Base-by-base conservation (phyloP, 35 echinoderm and acorn worm genomes). In the Lytechinus pictus region DNA sequence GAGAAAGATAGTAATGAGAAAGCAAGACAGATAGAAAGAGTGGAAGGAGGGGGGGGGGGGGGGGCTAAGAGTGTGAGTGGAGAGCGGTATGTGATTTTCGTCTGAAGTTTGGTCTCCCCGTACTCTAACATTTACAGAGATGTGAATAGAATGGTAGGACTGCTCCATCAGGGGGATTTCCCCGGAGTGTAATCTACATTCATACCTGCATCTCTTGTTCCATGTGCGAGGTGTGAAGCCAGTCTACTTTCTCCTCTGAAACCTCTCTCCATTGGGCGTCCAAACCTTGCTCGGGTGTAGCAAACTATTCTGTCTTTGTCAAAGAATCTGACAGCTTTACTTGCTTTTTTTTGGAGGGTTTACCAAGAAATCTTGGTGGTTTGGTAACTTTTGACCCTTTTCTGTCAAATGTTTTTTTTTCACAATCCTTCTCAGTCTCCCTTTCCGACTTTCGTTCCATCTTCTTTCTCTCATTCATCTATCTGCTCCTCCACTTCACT, bases 151-250 rank as follows among this genome's bases (percentile, higher is more conserved):
- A 90, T 90, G 16, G 13, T 9, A 21, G 52, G 16, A 52, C 52
- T 33, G 5, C 28, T 54, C 88, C 88, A 90, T 90, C 88, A 90
- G 28, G 33, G 28, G 88, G 88, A 90, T 90, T 90, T 90, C 88
- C 88, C 88, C 4, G 11, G 88, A 90, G 88, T 90, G 88, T 90
- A 33, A 54, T 90, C 52, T 44, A 54, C 88, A 90, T 90, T 90
- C 52, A 79, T 79, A 79, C 66, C 19, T 1, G 14, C 66, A 8
- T 79, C 66, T 79, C 66, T 24, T 14, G 66, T 79, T 79, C 12
- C 66, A 7, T 7, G 66, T 79, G 19, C 4, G 66, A 79, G 66
- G 66, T 79, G 66, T 79, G 66, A 79, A 79, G 14, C 16, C 66
- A 24, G 66, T 16, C 61, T 24, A 24, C 19, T 79, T n/a, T n/a